A percentile compares a stretch with the other conserved stretches of the same genome.
phyloP scores from a whole-genome alignment of 1,140 invertebrate species.

The Scaptomyza montana region DNA sequence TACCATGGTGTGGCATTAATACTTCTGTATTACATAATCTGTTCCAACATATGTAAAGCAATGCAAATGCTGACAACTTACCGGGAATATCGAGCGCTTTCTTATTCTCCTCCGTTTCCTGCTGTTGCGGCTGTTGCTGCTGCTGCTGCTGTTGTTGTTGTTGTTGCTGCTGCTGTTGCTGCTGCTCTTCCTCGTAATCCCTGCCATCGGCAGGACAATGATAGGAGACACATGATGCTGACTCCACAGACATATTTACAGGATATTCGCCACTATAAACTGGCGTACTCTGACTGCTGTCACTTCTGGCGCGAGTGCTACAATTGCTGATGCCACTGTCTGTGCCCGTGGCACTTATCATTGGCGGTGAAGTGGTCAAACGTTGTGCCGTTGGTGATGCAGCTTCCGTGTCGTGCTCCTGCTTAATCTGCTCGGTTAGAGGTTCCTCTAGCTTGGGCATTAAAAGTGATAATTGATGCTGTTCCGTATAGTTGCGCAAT shows the following conservation, averaged over 20 bases:
- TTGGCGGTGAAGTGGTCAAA: slow-evolving; percentile 67
- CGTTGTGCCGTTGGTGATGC: slow-evolving; percentile 50
- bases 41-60: slow-evolving; percentile 71
- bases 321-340: slow-evolving; percentile 79
- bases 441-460: slow-evolving; percentile 57
- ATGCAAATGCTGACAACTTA: slow-evolving; percentile 64
- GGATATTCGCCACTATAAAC: slow-evolving; percentile 77
- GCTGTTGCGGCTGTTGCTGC: slow-evolving; percentile 16
- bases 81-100: slow-evolving; percentile 53
- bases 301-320: slow-evolving; percentile 70
- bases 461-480: slow-evolving; percentile 22
- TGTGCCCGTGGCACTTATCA: slow-evolving; percentile 78
- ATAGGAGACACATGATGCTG: slow-evolving; percentile 74
- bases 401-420: slow-evolving; percentile 58
- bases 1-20: slow-evolving; percentile 36
- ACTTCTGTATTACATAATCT: slow-evolving; percentile 72
- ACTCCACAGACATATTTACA: slow-evolving; percentile 77
- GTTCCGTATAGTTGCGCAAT: slow-evolving; percentile 49
- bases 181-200: slow-evolving; percentile 67
- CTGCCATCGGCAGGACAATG: slow-evolving; percentile 68
- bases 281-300: slow-evolving; percentile 76
- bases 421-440: slow-evolving; percentile 39
- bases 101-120: slow-evolving; percentile 28
- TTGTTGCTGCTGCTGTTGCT: slow-evolving; percentile 35
- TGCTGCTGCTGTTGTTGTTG: slow-evolving; percentile 28